Evolutionary conservation across 2,888 invertebrate species (phyloP).

Genomic region (Hypselothyrea guttata): DNA sequence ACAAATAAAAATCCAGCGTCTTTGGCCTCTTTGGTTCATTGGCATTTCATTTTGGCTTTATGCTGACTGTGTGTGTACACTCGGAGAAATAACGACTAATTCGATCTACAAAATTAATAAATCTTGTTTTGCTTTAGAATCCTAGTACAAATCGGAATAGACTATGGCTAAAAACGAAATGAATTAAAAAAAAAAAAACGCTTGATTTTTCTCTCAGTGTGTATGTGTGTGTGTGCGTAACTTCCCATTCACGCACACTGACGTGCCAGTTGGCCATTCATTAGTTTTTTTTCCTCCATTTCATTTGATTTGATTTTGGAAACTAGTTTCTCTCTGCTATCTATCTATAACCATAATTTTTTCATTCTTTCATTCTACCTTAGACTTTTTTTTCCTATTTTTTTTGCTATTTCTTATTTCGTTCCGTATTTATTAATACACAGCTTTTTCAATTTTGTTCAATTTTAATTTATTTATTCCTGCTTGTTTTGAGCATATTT

Average conservation of each 20-base stretch:
- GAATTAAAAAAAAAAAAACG: too few relatives aligned
- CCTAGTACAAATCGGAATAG: too few relatives aligned
- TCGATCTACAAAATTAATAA: too few relatives aligned
- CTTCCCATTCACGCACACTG: constrained; percentile 65
- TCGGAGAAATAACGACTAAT: too few relatives aligned
- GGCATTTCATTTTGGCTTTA: constrained; percentile 62
- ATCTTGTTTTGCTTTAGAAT: too few relatives aligned
- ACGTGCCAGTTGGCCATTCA: constrained; percentile 56
- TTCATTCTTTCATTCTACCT: constrained; percentile 21
- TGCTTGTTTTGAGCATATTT: constrained; percentile 28
- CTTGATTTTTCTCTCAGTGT: too few relatives aligned
- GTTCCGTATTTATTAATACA: constrained; percentile 1
- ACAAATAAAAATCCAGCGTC: constrained; percentile 50
- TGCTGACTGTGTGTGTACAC: constrained; percentile 1
- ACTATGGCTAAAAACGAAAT: too few relatives aligned
- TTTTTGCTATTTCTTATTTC: constrained; percentile 12
- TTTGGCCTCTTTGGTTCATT: constrained; percentile 74
- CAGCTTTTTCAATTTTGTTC: constrained; percentile 3
- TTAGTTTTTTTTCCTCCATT: constrained; percentile 47
- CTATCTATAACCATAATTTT: constrained; percentile 17
- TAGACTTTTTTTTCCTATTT: background rate
- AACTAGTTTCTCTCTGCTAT: constrained; percentile 56
- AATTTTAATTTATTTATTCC: constrained; percentile 26
- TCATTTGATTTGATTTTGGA: constrained; percentile 19
- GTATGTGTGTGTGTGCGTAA: constrained; percentile 25